A percentile compares a stretch with the other conserved stretches of the same genome.
phyloP scores from a whole-genome alignment of 2,113 vertebrate species.

The Zosterops borbonicus region DNA sequence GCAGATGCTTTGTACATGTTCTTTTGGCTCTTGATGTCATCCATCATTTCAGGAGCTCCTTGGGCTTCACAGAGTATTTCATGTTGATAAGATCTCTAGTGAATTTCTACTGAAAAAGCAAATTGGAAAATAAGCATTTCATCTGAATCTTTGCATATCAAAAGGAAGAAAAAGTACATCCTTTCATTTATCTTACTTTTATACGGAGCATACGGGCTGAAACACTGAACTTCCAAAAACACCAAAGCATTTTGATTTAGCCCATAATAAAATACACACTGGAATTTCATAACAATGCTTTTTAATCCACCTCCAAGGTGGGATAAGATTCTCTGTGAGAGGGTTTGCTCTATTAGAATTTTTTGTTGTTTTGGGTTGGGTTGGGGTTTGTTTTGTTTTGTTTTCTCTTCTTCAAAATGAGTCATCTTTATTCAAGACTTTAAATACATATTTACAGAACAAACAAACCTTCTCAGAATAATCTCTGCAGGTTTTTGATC shows the following conservation, averaged over 20 bases:
- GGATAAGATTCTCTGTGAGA: neutral
- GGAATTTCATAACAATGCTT: conserved; percentile 12
- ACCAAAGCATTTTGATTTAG: conserved; percentile 11
- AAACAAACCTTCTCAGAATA: neutral
- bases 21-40: neutral
- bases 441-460: conserved; percentile 7
- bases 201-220: conserved; percentile 16
- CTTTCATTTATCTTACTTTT: conserved; percentile 21
- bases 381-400: neutral
- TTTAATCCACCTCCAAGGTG: neutral
- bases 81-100: neutral
- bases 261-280: neutral
- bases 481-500: neutral
- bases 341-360: neutral
- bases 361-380: neutral
- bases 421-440: neutral
- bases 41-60: neutral
- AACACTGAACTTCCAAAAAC: neutral
- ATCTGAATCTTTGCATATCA: conserved; percentile 41
- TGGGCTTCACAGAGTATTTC: neutral
- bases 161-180: conserved; percentile 19
- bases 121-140: conserved; percentile 30
- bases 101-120: conserved; percentile 6
- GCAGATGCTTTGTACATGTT: neutral
- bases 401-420: neutral